These are phyloP conservation scores for Dasyprocta punctata DNA, from an alignment of 2,113 vertebrate species.

Conservation along the genomic window DNA sequence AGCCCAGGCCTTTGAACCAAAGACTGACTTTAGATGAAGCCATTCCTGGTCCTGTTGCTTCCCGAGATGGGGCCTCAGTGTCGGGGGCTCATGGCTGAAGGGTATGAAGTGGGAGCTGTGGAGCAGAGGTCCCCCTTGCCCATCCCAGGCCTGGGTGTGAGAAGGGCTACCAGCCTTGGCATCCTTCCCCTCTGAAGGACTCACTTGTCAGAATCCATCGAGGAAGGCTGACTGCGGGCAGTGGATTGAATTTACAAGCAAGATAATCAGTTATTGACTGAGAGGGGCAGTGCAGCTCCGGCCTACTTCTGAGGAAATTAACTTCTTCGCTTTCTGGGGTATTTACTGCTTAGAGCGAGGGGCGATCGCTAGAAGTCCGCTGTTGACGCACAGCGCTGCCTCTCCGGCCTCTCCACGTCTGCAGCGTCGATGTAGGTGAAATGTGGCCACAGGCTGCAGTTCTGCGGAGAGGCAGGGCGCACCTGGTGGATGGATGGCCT, in stretches of 20 bases:
- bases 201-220: constrained; percentile 45
- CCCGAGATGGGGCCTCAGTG: background rate
- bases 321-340: constrained; percentile 30
- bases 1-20: background rate
- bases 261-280: constrained; percentile 76
- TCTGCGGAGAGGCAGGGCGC: rapidly evolving
- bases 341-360: background rate
- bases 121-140: rapidly evolving
- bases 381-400: rapidly evolving
- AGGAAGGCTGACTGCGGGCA: background rate
- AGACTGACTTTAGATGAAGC: background rate
- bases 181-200: background rate
- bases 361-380: background rate
- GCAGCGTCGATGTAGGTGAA: background rate
- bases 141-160: rapidly evolving
- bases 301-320: constrained; percentile 50
- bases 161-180: background rate
- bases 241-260: constrained; percentile 67
- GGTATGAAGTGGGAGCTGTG: background rate
- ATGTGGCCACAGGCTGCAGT: rapidly evolving
- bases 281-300: background rate
- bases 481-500: rapidly evolving
- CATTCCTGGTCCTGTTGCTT: background rate
- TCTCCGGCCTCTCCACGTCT: rapidly evolving
- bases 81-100: background rate